A percentile compares a stretch with the other conserved stretches of the same genome.
These are phyloP conservation scores for Gallinago nigripennis DNA, from an alignment of 2,797 vertebrate species.

Conservation along the genomic window DNA sequence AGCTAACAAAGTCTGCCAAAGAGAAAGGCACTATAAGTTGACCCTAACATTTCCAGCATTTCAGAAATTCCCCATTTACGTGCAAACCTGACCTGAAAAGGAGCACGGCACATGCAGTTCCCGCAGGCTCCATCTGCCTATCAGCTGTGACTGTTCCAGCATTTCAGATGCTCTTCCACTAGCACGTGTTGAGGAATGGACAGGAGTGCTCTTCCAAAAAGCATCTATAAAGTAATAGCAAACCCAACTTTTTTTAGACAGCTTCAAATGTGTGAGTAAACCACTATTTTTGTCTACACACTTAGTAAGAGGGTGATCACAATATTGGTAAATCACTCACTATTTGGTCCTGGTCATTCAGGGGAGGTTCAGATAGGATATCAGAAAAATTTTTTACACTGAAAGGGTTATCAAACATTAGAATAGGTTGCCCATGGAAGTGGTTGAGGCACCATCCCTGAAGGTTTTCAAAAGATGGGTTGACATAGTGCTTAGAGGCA, in stretches of 20 bases:
- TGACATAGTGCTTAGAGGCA: too few relatives aligned
- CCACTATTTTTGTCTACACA: rapidly evolving
- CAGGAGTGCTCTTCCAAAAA: not conserved
- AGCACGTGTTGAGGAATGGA: rapidly evolving
- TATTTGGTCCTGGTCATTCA: not conserved
- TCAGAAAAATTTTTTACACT: too few relatives aligned
- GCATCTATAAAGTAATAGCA: rapidly evolving
- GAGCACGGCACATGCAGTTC: rapidly evolving
- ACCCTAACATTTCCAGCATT: not conserved
- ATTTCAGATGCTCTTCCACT: not conserved
- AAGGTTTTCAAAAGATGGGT: too few relatives aligned
- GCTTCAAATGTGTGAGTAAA: rapidly evolving
- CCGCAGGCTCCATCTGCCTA: rapidly evolving
- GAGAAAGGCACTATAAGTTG: not conserved
- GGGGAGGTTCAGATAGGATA: too few relatives aligned
- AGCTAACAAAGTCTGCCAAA: not conserved
- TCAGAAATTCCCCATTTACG: not conserved
- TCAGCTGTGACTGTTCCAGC: not conserved
- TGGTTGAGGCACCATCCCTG: too few relatives aligned
- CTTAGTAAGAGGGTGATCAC: rapidly evolving
- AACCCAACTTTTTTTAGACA: not conserved
- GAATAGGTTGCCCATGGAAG: too few relatives aligned
- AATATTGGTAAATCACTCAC: rapidly evolving
- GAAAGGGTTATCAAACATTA: too few relatives aligned
- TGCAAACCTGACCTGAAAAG: not conserved